Percentiles rank a stretch among this genome's conserved stretches.
These are phyloP conservation scores for Catostylus mosaicus DNA, from an alignment of 30 jellyfish, hydroid and myxozoan genomes.

Conservation along the genomic window DNA sequence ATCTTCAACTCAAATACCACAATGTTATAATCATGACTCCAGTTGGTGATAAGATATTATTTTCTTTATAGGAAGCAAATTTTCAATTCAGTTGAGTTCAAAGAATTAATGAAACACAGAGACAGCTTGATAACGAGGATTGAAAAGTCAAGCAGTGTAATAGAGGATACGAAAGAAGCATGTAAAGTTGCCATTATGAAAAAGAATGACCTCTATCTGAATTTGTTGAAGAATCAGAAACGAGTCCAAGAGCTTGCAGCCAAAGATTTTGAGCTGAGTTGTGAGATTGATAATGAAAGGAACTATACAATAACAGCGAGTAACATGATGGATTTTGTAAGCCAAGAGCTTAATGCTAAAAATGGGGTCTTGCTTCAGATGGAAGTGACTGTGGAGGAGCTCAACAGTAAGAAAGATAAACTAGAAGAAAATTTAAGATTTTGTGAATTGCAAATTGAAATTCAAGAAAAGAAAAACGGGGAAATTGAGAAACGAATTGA, in stretches of 20 bases:
- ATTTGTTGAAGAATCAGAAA: slow-evolving; percentile 42
- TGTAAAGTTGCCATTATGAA: slow-evolving; percentile 33
- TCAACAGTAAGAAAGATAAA: slow-evolving; percentile 46
- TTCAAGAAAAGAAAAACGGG: slow-evolving; percentile 18
- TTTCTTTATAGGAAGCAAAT: slow-evolving; percentile 55
- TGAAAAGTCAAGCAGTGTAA: slow-evolving; percentile 44
- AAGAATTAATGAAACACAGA: slow-evolving; percentile 59
- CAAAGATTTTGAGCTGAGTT: slow-evolving; percentile 41
- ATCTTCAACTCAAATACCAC: no score
- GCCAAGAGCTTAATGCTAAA: slow-evolving; percentile 59
- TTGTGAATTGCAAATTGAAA: slow-evolving; percentile 24
- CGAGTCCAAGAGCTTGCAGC: slow-evolving; percentile 59
- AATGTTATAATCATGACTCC: no score
- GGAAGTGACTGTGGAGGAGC: slow-evolving; percentile 51
- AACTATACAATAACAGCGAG: slow-evolving; percentile 18
- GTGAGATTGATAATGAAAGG: slow-evolving; percentile 35
- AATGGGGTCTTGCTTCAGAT: slow-evolving; percentile 51
- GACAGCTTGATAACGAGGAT: slow-evolving; percentile 58
- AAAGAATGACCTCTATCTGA: slow-evolving; percentile 28
- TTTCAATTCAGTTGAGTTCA: slow-evolving; percentile 58
- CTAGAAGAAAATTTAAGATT: slow-evolving; percentile 30
- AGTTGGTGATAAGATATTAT: no score
- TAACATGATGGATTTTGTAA: slow-evolving; percentile 53
- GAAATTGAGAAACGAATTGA: slow-evolving; percentile 22
- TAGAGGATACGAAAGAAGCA: slow-evolving; percentile 67